Percentiles rank a stretch among this genome's conserved stretches.
phyloP scores from a whole-genome alignment of 2,113 vertebrate species.

The Garra rufa region DNA sequence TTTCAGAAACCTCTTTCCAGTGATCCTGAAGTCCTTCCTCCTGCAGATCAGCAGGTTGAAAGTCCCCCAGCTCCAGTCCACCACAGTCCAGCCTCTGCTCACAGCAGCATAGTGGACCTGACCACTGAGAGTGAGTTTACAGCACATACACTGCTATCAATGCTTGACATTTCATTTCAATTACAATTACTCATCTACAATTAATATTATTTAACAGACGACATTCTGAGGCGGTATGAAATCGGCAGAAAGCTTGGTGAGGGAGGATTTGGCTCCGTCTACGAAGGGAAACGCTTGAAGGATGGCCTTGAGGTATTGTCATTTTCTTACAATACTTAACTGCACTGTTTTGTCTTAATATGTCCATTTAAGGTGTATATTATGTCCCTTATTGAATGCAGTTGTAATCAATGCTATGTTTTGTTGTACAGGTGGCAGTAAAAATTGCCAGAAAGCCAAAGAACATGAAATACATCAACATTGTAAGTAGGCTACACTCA shows the following conservation, averaged over 20 bases:
- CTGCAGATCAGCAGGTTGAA: too few species aligned
- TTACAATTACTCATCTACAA: neutral
- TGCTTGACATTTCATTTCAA: neutral
- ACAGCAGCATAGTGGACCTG: too few species aligned
- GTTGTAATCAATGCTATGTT: neutral
- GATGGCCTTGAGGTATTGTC: neutral
- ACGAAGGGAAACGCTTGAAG: neutral
- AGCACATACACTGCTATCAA: neutral
- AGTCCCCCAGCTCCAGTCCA: neutral
- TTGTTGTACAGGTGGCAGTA: neutral
- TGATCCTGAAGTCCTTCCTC: too few species aligned
- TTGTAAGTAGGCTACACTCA: neutral
- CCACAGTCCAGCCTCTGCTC: too few species aligned
- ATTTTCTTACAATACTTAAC: neutral
- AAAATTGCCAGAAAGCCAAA: neutral
- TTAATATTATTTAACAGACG: neutral
- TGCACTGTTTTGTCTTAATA: neutral
- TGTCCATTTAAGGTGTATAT: neutral
- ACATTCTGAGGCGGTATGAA: neutral
- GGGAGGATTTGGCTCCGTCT: neutral
- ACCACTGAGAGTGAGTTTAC: too few species aligned
- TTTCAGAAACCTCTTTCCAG: too few species aligned
- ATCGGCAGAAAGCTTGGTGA: neutral
- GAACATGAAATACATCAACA: conserved; percentile 1
- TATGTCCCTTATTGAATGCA: neutral